phyloP scores from a whole-genome alignment of 2,113 vertebrate species.

The Larimichthys polyactis region DNA sequence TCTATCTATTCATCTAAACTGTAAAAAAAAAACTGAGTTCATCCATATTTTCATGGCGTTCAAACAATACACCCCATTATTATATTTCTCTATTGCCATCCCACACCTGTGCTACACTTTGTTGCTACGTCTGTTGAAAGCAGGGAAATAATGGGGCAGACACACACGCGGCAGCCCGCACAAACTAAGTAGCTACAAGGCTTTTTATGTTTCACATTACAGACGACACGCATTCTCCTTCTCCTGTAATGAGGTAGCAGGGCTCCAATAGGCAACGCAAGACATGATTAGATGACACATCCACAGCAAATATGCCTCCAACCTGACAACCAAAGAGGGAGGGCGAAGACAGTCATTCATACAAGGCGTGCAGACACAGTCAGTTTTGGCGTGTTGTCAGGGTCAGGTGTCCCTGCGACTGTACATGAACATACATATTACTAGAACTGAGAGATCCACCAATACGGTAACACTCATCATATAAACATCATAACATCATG shows the following conservation, averaged over 20 bases:
- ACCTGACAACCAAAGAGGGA: slow-evolving; percentile 39
- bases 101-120: slow-evolving; percentile 33
- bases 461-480: not conserved
- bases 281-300: slow-evolving; percentile 61
- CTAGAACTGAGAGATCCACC: not conserved
- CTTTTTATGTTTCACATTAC: slow-evolving; percentile 61
- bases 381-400: not conserved
- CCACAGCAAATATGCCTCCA: slow-evolving; percentile 33
- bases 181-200: slow-evolving; percentile 55
- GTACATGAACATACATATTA: not conserved
- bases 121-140: slow-evolving; percentile 37
- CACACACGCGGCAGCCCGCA: slow-evolving; percentile 29
- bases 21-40: not conserved
- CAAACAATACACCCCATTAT: slow-evolving; percentile 50
- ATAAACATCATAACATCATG: not conserved
- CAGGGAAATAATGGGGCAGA: slow-evolving; percentile 50
- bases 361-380: not conserved
- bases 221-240: slow-evolving; percentile 49
- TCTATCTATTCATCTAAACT: not conserved
- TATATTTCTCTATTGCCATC: slow-evolving; percentile 22
- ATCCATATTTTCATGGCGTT: not conserved
- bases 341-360: slow-evolving; percentile 40
- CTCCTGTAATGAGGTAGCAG: slow-evolving; percentile 63
- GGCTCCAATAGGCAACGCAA: slow-evolving; percentile 51
- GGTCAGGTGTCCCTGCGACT: slow-evolving; percentile 11